Percentiles rank a stretch among this genome's conserved stretches.
These are phyloP conservation scores for Microhierax caerulescens DNA, from an alignment of 2,797 vertebrate species.

Conservation along the genomic window DNA sequence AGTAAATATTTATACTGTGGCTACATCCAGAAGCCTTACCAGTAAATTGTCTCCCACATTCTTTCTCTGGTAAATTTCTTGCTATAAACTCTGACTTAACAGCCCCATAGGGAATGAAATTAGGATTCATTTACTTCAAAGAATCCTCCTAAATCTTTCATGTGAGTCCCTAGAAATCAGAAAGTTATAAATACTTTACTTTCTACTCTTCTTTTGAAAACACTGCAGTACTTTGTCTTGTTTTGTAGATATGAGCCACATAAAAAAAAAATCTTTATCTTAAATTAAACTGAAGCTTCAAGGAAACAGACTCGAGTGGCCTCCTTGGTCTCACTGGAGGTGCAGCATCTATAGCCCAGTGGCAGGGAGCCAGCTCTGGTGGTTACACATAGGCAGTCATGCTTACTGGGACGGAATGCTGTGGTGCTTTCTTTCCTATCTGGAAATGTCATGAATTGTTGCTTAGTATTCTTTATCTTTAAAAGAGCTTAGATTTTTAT, in stretches of 20 bases:
- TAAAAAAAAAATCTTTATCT: neutral
- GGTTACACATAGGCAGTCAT: neutral
- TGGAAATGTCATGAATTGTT: neutral
- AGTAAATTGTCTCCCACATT: neutral
- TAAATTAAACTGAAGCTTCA: neutral
- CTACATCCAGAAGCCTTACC: neutral
- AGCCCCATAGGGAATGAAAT: neutral
- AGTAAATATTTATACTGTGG: constrained; percentile 28
- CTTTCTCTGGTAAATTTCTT: neutral
- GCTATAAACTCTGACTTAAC: constrained; percentile 1
- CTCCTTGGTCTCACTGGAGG: neutral
- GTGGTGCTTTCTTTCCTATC: neutral
- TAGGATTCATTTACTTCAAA: neutral
- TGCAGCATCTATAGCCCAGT: neutral
- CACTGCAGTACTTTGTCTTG: neutral
- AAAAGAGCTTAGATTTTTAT: neutral
- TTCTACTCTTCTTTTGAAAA: neutral
- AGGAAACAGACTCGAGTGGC: neutral
- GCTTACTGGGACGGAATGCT: neutral
- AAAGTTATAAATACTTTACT: constrained; percentile 19
- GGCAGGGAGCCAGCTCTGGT: neutral
- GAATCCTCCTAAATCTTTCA: neutral
- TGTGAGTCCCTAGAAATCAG: neutral
- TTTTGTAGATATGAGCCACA: neutral
- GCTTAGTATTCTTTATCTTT: neutral